Percentiles rank a stretch among this genome's conserved stretches.
Conservation (phyloP, 2,797 vertebrate species). For the Danio choprae region DNA sequence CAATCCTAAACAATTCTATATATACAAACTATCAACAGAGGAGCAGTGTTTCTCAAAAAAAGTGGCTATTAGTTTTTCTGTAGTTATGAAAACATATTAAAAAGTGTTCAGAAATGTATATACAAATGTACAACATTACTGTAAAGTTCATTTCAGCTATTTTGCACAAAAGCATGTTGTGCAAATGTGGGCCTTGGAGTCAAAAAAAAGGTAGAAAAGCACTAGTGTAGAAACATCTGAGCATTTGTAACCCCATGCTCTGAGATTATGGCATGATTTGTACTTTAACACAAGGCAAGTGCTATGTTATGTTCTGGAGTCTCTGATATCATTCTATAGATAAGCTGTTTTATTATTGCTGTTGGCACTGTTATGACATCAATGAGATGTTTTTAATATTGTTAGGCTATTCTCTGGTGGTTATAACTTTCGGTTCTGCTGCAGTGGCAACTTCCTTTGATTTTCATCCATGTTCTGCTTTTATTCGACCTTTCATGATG, state of each 20-base stretch:
- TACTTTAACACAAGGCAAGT: not conserved
- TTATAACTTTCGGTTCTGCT: conserved; percentile 21
- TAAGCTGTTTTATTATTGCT: not conserved
- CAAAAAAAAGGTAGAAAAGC: too few relatives aligned
- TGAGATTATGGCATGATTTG: not conserved
- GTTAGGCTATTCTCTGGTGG: not conserved
- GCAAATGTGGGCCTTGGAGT: too few relatives aligned
- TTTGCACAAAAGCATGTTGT: too few relatives aligned
- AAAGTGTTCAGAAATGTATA: too few relatives aligned
- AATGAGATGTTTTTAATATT: not conserved
- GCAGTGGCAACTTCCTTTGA: conserved; percentile 9
- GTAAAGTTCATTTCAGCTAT: too few relatives aligned
- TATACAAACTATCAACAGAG: not conserved
- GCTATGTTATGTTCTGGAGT: not conserved
- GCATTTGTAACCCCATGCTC: not conserved
- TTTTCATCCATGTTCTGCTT: conserved; percentile 23
- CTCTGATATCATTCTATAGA: not conserved
- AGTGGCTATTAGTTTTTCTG: too few relatives aligned
- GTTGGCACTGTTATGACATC: not conserved
- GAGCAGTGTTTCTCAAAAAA: not conserved
- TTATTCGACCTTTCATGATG: not conserved
- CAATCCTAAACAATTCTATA: not conserved
- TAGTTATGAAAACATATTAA: too few relatives aligned
- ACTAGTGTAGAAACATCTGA: not conserved
- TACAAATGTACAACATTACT: too few relatives aligned